These are phyloP conservation scores for Drosophila nigromelanica DNA, from an alignment of 1,140 invertebrate genomes.

Conservation along the genomic window DNA sequence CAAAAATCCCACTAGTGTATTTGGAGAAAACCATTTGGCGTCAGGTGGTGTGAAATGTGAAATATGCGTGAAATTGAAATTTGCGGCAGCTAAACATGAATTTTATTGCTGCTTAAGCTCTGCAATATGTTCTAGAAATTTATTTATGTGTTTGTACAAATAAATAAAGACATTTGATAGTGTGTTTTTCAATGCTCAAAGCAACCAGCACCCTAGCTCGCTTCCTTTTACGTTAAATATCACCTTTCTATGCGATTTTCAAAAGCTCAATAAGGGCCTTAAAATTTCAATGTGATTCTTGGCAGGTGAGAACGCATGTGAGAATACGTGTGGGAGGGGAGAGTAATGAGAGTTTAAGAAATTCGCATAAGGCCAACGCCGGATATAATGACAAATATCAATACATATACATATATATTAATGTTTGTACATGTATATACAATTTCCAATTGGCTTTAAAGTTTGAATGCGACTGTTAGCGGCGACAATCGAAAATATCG, in stretches of 20 bases:
- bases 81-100: conserved; percentile 25
- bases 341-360: too few relatives aligned
- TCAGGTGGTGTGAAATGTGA: conserved; percentile 21
- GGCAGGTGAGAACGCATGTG: background rate
- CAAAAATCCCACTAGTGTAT: conserved; percentile 8
- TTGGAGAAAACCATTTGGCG: background rate
- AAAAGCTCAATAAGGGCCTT: background rate
- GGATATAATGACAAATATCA: too few relatives aligned
- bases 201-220: too few relatives aligned
- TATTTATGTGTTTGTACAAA: conserved; percentile 11
- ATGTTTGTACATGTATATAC: too few relatives aligned
- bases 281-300: background rate
- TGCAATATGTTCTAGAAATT: conserved; percentile 8
- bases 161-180: conserved; percentile 7
- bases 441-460: too few relatives aligned
- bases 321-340: too few relatives aligned
- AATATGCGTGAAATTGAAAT: conserved; percentile 20
- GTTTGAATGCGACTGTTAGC: too few relatives aligned
- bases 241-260: background rate
- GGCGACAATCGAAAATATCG: conserved; percentile 8
- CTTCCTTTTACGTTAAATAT: background rate
- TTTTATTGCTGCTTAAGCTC: conserved; percentile 23
- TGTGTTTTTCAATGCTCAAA: conserved; percentile 9
- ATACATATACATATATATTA: too few relatives aligned
- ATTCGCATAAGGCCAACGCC: too few relatives aligned